Conservation (phyloP, 2,113 vertebrate species). For the Cyrtonyx montezumae region DNA sequence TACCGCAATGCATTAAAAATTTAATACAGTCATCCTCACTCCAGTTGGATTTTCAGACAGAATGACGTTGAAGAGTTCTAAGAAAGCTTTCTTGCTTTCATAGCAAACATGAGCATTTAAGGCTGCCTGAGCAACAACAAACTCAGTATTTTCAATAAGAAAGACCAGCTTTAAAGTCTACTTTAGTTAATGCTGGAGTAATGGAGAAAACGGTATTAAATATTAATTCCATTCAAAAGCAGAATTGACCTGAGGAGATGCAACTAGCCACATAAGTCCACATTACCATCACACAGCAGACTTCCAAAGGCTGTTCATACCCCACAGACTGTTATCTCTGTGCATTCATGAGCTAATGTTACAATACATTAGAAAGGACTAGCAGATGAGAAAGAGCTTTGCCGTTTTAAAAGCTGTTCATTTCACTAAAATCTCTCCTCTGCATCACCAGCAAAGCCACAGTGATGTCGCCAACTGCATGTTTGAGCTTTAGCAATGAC, state of each 20-base stretch:
- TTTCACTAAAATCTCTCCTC: slow-evolving; percentile 9
- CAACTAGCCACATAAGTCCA: slow-evolving; percentile 57
- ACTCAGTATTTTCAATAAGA: slow-evolving; percentile 43
- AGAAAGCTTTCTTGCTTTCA: slow-evolving; percentile 17
- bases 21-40: slow-evolving; percentile 19
- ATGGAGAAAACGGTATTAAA: slow-evolving; percentile 65
- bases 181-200: slow-evolving; percentile 66
- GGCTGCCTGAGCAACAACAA: slow-evolving; percentile 23
- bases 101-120: slow-evolving; percentile 19
- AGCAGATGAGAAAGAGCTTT: slow-evolving; percentile 1
- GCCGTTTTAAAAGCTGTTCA: not conserved
- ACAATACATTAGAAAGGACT: slow-evolving; percentile 19
- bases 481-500: not conserved
- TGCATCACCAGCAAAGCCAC: not conserved
- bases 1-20: slow-evolving; percentile 61
- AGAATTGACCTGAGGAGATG: slow-evolving; percentile 55
- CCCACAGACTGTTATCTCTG: not conserved
- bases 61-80: not conserved
- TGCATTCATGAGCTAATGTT: slow-evolving; percentile 3
- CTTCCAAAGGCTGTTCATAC: slow-evolving; percentile 27
- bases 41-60: slow-evolving; percentile 28
- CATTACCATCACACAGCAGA: slow-evolving; percentile 40
- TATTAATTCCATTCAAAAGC: slow-evolving; percentile 72
- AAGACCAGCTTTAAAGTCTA: slow-evolving; percentile 35
- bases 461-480: not conserved